Conservation (phyloP, 2,113 vertebrate species). For the Periophthalmodon schlosseri region DNA sequence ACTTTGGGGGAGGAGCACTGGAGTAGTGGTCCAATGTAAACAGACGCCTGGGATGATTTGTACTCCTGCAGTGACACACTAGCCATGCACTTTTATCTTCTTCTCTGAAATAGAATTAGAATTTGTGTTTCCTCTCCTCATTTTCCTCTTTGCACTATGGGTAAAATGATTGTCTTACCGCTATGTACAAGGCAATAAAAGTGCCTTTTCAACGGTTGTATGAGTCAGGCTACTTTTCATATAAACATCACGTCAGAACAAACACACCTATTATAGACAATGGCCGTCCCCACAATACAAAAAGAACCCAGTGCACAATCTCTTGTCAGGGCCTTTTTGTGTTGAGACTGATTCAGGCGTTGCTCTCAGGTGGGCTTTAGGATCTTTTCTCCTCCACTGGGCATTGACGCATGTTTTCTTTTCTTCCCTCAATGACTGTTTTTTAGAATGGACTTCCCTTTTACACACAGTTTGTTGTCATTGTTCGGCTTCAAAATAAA, state of each 20-base stretch:
- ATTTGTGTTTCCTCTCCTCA: constrained; percentile 47
- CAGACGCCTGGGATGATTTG: constrained; percentile 63
- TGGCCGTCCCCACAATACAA: constrained; percentile 1
- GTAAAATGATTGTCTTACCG: constrained; percentile 15
- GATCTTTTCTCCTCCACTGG: background rate
- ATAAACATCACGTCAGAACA: background rate
- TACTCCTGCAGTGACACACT: constrained; percentile 50
- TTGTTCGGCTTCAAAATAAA: background rate
- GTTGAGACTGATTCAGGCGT: background rate
- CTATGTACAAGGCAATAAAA: constrained; percentile 1
- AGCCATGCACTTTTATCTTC: constrained; percentile 52
- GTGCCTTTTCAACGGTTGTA: constrained; percentile 23
- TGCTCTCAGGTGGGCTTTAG: background rate
- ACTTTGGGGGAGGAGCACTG: constrained; percentile 37
- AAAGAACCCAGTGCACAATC: background rate
- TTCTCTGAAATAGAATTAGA: constrained; percentile 35
- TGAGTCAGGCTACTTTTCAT: background rate
- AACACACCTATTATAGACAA: background rate
- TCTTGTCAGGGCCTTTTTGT: background rate
- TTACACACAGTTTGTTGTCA: background rate
- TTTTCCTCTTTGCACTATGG: constrained; percentile 32
- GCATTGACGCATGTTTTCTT: constrained; percentile 1
- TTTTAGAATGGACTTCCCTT: background rate
- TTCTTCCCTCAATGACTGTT: background rate
- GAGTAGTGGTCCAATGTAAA: constrained; percentile 66